phyloP scores from a whole-genome alignment of 2,113 vertebrate genomes.

The Trochalopteron elliotii region DNA sequence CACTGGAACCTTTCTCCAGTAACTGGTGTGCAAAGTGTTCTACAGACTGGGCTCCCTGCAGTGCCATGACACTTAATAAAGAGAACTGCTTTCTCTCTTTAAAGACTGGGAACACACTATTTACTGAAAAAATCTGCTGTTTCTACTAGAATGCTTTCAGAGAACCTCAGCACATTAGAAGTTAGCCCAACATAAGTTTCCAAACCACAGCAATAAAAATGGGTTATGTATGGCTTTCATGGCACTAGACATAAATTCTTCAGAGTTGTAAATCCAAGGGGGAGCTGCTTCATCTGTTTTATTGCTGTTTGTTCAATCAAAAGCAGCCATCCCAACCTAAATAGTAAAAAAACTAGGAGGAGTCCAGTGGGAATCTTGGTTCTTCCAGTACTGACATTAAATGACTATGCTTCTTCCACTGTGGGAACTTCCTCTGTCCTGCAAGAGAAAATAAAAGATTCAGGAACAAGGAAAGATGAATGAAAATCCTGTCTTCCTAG shows the following conservation, averaged over 20 bases:
- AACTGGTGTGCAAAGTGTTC: neutral
- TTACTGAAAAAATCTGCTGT: neutral
- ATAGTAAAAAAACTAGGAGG: neutral
- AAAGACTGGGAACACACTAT: neutral
- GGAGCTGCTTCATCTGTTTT: neutral
- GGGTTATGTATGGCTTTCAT: neutral
- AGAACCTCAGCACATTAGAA: neutral
- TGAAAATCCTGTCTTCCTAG: neutral
- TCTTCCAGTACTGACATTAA: conserved; percentile 49
- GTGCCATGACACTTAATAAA: neutral
- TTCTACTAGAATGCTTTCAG: neutral
- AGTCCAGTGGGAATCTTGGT: neutral
- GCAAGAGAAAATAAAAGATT: conserved; percentile 64
- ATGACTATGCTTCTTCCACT: conserved; percentile 90
- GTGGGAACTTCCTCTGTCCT: conserved; percentile 90
- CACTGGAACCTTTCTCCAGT: neutral
- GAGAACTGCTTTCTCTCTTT: neutral
- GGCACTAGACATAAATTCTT: neutral
- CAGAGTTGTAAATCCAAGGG: neutral
- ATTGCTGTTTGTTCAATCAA: neutral
- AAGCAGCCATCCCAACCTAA: neutral
- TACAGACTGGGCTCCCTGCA: neutral
- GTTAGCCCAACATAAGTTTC: neutral
- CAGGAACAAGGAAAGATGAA: neutral
- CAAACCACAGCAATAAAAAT: neutral